Evolutionary conservation across 2,888 invertebrate species (phyloP).

Genomic region (Gnatocerus cornutus): DNA sequence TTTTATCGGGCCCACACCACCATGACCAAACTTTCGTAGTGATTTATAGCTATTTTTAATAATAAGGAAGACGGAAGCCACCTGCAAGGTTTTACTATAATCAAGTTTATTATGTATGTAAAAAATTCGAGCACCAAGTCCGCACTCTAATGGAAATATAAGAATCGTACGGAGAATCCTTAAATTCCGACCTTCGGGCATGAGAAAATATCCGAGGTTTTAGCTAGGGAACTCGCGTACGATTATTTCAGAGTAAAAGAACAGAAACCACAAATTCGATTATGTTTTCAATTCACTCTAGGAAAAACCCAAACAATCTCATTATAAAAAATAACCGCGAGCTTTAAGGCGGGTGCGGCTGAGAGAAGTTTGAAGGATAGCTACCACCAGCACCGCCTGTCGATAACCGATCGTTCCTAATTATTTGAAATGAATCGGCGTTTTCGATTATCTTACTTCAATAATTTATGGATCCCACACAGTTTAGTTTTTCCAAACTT

Average conservation of each 20-base stretch:
- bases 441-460: too few relatives aligned
- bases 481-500: too few relatives aligned
- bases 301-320: constrained; percentile 12
- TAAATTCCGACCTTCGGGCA: constrained; percentile 8
- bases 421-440: too few relatives aligned
- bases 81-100: too few relatives aligned
- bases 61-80: too few relatives aligned
- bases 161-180: constrained; percentile 3
- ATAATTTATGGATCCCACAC: too few relatives aligned
- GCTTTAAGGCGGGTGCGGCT: background rate
- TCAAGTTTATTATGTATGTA: too few relatives aligned
- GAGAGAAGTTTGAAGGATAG: background rate
- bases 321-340: constrained; percentile 12
- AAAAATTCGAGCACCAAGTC: background rate
- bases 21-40: too few relatives aligned
- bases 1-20: too few relatives aligned
- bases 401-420: too few relatives aligned
- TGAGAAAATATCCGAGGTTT: constrained; percentile 2
- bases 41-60: too few relatives aligned
- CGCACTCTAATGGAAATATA: constrained; percentile 2
- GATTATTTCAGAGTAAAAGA: constrained; percentile 8
- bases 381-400: too few relatives aligned
- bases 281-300: constrained; percentile 15
- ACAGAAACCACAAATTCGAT: constrained; percentile 9
- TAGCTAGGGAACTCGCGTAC: background rate